These are phyloP conservation scores for Antechinus flavipes DNA, from an alignment of 2,113 vertebrate species.

Conservation along the genomic window DNA sequence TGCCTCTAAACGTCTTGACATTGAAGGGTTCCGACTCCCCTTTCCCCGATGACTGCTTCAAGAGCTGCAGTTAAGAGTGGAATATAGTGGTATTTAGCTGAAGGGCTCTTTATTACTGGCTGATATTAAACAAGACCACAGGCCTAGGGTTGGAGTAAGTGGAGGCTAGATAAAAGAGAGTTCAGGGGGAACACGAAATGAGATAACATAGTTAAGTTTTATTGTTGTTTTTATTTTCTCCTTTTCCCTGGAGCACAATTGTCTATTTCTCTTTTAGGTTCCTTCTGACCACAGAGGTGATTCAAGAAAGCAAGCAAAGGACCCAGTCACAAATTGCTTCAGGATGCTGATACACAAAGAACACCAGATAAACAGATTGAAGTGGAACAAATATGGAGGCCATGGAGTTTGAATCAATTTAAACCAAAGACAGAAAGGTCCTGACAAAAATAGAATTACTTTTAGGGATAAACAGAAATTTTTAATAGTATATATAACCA, in stretches of 20 bases:
- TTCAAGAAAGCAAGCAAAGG: slow-evolving; percentile 52
- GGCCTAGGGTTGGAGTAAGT: slow-evolving; percentile 84
- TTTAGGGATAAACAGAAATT: slow-evolving; percentile 31
- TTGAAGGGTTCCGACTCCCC: slow-evolving; percentile 91
- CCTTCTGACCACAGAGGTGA: slow-evolving; percentile 35
- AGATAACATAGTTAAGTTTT: slow-evolving; percentile 64
- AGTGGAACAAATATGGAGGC: slow-evolving; percentile 19
- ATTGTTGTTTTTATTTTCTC: slow-evolving; percentile 48
- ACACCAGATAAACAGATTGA: slow-evolving; percentile 16
- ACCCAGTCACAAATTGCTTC: slow-evolving; percentile 55
- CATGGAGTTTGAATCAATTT: not conserved
- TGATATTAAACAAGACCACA: slow-evolving; percentile 91
- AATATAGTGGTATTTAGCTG: slow-evolving; percentile 94
- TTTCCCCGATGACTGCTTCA: slow-evolving; percentile 88
- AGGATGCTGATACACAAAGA: slow-evolving; percentile 43
- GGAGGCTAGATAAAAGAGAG: slow-evolving; percentile 84
- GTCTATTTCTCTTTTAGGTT: slow-evolving; percentile 69
- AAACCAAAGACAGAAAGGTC: not conserved
- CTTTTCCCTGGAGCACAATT: slow-evolving; percentile 41
- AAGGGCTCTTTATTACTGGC: slow-evolving; percentile 96
- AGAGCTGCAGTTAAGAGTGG: slow-evolving; percentile 91
- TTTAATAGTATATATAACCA: slow-evolving; percentile 14
- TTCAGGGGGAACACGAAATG: slow-evolving; percentile 68
- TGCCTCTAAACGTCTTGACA: slow-evolving; percentile 94
- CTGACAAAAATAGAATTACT: slow-evolving; percentile 48